phyloP scores from a whole-genome alignment of 2,113 vertebrate species.

The Saccopteryx leptura region DNA sequence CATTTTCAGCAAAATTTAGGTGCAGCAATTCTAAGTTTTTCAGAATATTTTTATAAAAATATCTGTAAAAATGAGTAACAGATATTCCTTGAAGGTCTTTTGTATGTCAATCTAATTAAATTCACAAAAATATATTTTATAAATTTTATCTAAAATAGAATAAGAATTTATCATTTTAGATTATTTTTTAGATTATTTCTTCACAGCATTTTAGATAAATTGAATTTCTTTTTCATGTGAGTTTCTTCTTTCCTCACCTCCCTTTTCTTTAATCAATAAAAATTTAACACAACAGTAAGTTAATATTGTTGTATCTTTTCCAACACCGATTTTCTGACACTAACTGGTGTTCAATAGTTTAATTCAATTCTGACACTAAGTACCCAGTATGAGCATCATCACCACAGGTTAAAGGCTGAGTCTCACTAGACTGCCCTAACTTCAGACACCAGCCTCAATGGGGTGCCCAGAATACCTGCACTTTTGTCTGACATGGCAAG shows the following conservation, averaged over 20 bases:
- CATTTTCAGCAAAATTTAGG: not conserved
- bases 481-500: not conserved
- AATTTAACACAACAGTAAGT: too few relatives aligned
- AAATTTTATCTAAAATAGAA: not conserved
- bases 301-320: not conserved
- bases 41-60: not conserved
- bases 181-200: not conserved
- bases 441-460: not conserved
- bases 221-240: not conserved
- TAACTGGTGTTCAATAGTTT: not conserved
- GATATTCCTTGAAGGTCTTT: not conserved
- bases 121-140: not conserved
- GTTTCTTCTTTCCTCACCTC: not conserved
- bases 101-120: not conserved
- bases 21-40: not conserved
- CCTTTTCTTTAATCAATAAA: not conserved
- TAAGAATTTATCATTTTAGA: not conserved
- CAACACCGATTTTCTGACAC: not conserved
- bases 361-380: not conserved
- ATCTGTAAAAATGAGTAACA: not conserved
- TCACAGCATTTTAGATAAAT: slow-evolving; percentile 32
- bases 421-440: not conserved
- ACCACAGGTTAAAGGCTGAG: not conserved
- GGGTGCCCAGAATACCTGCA: not conserved
- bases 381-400: not conserved